phyloP scores from a whole-genome alignment of 2,888 invertebrate species.

The Nemotelus nigrinus region DNA sequence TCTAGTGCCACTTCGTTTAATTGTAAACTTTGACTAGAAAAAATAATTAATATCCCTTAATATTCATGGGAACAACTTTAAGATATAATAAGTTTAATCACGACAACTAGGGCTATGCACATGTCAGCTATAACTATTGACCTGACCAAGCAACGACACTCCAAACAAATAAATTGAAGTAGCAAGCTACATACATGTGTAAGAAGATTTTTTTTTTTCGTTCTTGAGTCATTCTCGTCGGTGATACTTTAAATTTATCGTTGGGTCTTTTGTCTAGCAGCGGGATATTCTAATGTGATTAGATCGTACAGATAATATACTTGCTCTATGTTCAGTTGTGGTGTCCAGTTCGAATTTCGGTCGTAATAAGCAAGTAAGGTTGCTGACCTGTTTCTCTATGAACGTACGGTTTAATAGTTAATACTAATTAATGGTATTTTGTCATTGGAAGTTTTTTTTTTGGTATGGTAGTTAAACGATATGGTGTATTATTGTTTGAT shows the following conservation, averaged over 20 bases:
- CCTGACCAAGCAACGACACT: background rate
- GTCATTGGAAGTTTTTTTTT: constrained; percentile 4
- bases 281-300: constrained; percentile 41
- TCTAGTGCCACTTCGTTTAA: too few relatives aligned
- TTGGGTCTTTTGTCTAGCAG: constrained; percentile 37
- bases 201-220: too few relatives aligned
- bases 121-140: background rate
- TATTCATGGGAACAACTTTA: too few relatives aligned
- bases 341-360: background rate
- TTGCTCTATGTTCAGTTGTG: constrained; percentile 10
- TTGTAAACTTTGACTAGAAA: too few relatives aligned
- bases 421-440: constrained; percentile 34
- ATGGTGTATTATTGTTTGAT: too few relatives aligned
- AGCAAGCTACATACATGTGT: background rate
- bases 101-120: background rate
- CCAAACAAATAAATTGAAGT: background rate
- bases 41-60: too few relatives aligned
- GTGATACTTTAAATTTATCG: constrained; percentile 16
- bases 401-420: constrained; percentile 30
- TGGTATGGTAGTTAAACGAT: too few relatives aligned
- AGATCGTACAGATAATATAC: constrained; percentile 31
- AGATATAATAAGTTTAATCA: constrained; percentile 5
- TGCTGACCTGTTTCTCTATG: constrained; percentile 8
- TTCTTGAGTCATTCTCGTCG: too few relatives aligned
- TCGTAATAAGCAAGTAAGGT: constrained; percentile 10